Evolutionary conservation across 2,113 vertebrate genomes (phyloP).

Genomic region (Chionis minor): DNA sequence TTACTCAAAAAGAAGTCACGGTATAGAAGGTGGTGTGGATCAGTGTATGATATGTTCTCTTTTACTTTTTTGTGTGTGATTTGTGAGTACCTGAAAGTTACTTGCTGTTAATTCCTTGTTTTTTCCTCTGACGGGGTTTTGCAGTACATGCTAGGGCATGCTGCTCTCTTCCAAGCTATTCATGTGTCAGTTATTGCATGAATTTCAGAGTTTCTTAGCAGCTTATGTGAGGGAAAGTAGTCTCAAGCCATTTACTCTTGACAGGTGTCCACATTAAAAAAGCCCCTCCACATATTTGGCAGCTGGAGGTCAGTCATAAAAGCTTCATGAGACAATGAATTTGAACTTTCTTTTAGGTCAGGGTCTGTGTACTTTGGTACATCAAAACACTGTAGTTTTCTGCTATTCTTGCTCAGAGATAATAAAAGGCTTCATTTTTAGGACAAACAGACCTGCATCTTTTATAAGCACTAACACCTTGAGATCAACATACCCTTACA

Average conservation of each 20-base stretch:
- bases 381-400: not conserved
- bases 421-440: not conserved
- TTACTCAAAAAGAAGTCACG: not conserved
- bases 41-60: not conserved
- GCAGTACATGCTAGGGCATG: not conserved
- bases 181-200: not conserved
- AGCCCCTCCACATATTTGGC: not conserved
- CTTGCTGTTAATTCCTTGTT: not conserved
- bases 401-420: not conserved
- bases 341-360: not conserved
- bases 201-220: not conserved
- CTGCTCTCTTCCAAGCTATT: not conserved
- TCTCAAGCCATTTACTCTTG: not conserved
- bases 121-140: not conserved
- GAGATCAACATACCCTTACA: not conserved
- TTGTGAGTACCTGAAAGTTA: not conserved
- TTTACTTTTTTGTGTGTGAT: not conserved
- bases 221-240: not conserved
- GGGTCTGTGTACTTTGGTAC: not conserved
- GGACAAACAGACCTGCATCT: not conserved
- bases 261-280: not conserved
- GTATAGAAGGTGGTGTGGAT: not conserved
- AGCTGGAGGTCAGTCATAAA: not conserved
- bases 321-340: not conserved
- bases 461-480: not conserved